These are phyloP conservation scores for Oreotrochilus melanogaster DNA, from an alignment of 2,113 vertebrate genomes.

Conservation along the genomic window DNA sequence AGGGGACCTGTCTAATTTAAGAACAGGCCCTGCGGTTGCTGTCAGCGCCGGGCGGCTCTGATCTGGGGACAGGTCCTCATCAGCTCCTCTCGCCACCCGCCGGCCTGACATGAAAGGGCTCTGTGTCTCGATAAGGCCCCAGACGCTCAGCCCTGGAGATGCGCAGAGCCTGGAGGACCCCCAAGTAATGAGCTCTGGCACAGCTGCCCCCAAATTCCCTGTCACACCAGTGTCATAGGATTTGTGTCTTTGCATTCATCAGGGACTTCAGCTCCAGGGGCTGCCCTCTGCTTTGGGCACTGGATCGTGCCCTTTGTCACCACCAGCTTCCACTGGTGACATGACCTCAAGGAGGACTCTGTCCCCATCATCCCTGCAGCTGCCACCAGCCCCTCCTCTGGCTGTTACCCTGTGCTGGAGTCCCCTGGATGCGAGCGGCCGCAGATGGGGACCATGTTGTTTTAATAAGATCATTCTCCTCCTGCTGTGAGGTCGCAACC, in stretches of 20 bases:
- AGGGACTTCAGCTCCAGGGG: not conserved
- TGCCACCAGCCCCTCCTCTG: not conserved
- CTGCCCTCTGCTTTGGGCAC: not conserved
- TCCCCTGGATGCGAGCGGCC: not conserved
- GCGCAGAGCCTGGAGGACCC: not conserved
- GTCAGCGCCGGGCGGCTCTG: conserved; percentile 9
- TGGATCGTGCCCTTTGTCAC: not conserved
- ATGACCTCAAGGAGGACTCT: not conserved
- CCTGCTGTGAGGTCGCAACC: conserved; percentile 65
- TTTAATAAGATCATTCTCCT: conserved; percentile 64
- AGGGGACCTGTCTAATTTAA: conserved; percentile 34
- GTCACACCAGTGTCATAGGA: not conserved
- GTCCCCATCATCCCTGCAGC: not conserved
- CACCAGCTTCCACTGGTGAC: not conserved
- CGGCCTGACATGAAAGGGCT: not conserved
- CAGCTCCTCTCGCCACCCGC: not conserved
- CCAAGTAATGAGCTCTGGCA: fast-evolving
- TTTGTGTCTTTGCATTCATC: not conserved
- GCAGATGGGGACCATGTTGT: conserved; percentile 37
- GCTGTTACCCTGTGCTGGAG: fast-evolving
- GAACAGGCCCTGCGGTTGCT: not conserved
- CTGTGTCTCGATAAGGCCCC: not conserved
- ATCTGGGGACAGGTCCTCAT: conserved; percentile 56
- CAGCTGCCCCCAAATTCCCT: not conserved
- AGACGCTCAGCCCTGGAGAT: not conserved